phyloP scores from a whole-genome alignment of 2,888 invertebrate species.

The Lycia hirtaria region DNA sequence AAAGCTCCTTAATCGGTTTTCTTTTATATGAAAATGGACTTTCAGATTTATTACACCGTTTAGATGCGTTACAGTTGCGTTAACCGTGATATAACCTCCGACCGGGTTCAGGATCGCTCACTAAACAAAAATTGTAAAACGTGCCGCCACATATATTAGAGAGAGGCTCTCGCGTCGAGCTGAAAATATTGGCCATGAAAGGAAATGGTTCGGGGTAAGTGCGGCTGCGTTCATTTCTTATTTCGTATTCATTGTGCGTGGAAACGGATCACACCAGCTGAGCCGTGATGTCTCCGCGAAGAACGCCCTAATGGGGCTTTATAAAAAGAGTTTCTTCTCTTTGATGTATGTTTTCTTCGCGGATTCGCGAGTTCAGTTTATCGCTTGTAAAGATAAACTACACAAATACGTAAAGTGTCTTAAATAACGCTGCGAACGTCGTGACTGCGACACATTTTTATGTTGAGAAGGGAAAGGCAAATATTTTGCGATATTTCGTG shows the following conservation, averaged over 20 bases:
- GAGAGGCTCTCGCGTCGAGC: conserved; percentile 60
- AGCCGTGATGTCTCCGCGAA: conserved; percentile 54
- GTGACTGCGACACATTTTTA: conserved; percentile 16
- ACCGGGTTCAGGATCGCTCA: conserved; percentile 72
- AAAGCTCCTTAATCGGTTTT: conserved; percentile 84
- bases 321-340: conserved; percentile 40
- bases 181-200: conserved; percentile 75
- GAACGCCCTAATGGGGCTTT: conserved; percentile 41
- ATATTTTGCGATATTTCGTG: conserved; percentile 12
- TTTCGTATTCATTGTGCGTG: conserved; percentile 81
- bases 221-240: conserved; percentile 80
- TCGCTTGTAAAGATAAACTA: conserved; percentile 42
- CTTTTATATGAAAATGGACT: conserved; percentile 84
- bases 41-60: conserved; percentile 81
- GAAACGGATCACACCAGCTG: conserved; percentile 69
- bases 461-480: conserved; percentile 9
- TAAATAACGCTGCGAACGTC: conserved; percentile 28
- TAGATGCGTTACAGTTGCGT: conserved; percentile 74
- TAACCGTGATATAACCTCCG: conserved; percentile 74
- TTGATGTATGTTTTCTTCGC: conserved; percentile 42
- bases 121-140: conserved; percentile 77
- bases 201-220: conserved; percentile 77
- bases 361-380: conserved; percentile 35
- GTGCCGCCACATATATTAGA: conserved; percentile 73
- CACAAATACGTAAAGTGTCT: conserved; percentile 40